phyloP scores from a whole-genome alignment of 2,888 invertebrate genomes.

The Ischnus inquisitorius region DNA sequence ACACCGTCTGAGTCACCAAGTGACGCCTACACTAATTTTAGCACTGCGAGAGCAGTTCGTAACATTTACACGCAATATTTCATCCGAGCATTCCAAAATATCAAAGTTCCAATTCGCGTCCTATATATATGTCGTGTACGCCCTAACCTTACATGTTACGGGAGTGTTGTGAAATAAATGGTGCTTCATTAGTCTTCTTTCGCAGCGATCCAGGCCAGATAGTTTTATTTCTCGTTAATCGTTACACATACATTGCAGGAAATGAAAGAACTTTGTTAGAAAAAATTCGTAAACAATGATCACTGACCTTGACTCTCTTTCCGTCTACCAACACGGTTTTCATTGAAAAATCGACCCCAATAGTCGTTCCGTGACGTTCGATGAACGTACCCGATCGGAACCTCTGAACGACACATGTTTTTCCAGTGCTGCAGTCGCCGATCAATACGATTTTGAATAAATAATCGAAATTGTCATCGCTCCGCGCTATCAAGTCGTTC shows the following conservation, averaged over 20 bases:
- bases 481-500: conserved; percentile 91
- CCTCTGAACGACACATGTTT: conserved; percentile 97
- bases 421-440: conserved; percentile 96
- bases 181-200: neutral
- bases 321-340: conserved; percentile 97
- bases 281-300: neutral
- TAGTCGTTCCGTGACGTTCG: conserved; percentile 98
- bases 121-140: neutral
- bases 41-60: too few relatives aligned
- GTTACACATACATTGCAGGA: neutral
- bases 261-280: neutral
- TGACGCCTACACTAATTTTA: conserved; percentile 1
- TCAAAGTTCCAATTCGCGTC: neutral
- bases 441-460: conserved; percentile 98
- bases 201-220: neutral
- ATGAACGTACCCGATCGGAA: conserved; percentile 98
- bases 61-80: neutral
- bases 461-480: conserved; percentile 96
- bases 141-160: neutral
- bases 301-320: conserved; percentile 95
- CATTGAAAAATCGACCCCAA: conserved; percentile 99
- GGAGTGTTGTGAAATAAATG: conserved; percentile 12
- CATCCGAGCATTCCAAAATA: neutral
- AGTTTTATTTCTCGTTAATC: conserved; percentile 4
- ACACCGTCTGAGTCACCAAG: conserved; percentile 35